These are phyloP conservation scores for Telmatherina bonti DNA, from an alignment of 2,797 vertebrate genomes.

Conservation along the genomic window DNA sequence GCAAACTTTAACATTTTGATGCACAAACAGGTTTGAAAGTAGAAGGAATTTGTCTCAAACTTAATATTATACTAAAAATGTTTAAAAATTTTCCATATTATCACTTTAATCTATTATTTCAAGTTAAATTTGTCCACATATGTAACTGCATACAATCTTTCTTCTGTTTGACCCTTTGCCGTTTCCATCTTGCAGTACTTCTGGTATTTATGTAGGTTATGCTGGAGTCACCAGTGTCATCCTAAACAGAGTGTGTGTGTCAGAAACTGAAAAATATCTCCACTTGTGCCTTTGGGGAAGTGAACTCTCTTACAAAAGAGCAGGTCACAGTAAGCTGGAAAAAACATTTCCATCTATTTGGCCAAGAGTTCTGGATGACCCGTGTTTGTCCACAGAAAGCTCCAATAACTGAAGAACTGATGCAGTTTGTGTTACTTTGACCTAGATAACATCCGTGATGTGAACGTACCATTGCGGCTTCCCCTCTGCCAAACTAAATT, in stretches of 20 bases:
- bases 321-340: conserved; percentile 41
- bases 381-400: conserved; percentile 4
- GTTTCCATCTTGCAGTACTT: conserved; percentile 19
- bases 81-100: conserved; percentile 9
- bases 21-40: background rate
- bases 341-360: conserved; percentile 52
- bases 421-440: background rate
- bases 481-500: background rate
- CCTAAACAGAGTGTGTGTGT: conserved; percentile 58
- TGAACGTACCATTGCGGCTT: background rate
- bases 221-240: conserved; percentile 39
- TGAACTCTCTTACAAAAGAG: conserved; percentile 40
- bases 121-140: conserved; percentile 26
- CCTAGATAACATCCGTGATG: background rate
- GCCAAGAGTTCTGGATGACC: conserved; percentile 10
- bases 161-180: conserved; percentile 30
- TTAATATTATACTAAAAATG: background rate
- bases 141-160: background rate
- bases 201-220: conserved; percentile 54
- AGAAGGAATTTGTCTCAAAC: background rate
- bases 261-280: conserved; percentile 50
- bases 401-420: background rate
- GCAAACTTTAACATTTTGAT: conserved; percentile 6
- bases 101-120: conserved; percentile 34
- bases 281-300: conserved; percentile 47